phyloP scores from a whole-genome alignment of 2,113 vertebrate species.

The Ellobius talpinus region DNA sequence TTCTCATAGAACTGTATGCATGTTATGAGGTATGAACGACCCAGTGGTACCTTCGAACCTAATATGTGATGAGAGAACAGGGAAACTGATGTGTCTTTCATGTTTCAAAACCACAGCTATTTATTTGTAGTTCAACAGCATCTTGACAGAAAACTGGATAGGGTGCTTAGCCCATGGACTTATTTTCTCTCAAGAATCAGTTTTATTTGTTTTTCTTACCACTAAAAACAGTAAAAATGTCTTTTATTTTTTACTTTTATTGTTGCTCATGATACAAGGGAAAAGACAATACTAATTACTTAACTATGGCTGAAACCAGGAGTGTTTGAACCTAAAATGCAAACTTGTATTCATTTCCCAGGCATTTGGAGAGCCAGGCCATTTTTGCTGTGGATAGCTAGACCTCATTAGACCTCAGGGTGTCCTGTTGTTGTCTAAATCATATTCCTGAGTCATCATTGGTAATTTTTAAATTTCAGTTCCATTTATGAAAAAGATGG shows the following conservation, averaged over 20 bases:
- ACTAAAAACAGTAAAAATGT: conserved; percentile 17
- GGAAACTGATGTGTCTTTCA: neutral
- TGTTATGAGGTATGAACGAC: neutral
- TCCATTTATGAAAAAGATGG: neutral
- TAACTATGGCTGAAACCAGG: neutral
- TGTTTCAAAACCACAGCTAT: neutral
- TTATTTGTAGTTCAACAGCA: neutral
- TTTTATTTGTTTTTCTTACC: neutral
- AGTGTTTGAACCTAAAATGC: neutral
- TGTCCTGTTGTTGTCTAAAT: conserved; percentile 3
- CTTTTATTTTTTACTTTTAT: neutral
- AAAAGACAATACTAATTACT: neutral
- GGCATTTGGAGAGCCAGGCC: neutral
- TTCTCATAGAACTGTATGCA: neutral
- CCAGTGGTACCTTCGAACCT: neutral
- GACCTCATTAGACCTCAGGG: neutral
- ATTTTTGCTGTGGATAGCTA: neutral
- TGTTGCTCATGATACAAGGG: neutral
- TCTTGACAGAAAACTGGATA: neutral
- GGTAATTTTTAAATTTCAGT: neutral
- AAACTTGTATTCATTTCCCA: neutral
- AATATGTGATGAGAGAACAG: neutral
- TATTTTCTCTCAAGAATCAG: neutral
- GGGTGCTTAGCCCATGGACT: neutral
- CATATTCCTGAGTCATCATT: neutral